phyloP scores from a whole-genome alignment of 1,140 invertebrate genomes.

The Diorhabda carinulata region DNA sequence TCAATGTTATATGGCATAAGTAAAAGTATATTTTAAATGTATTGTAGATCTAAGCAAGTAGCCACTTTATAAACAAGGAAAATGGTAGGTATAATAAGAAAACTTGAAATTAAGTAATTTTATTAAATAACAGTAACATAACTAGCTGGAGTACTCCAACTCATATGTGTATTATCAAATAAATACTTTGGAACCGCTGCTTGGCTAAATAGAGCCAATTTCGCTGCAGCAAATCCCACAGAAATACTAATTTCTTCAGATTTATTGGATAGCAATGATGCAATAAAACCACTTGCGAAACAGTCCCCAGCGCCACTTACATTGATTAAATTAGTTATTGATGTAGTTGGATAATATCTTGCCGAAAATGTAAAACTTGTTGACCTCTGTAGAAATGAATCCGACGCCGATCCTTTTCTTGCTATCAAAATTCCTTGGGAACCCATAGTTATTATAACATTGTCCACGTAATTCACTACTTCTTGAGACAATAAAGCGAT shows the following conservation, averaged over 20 bases:
- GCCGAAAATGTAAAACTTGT: conserved; percentile 27
- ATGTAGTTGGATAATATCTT: conserved; percentile 50
- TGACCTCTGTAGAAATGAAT: conserved; percentile 26
- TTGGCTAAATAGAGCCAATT: conserved; percentile 48
- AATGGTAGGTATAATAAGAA: too few species aligned
- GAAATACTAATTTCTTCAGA: conserved; percentile 52
- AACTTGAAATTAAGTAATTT: not conserved
- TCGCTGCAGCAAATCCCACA: conserved; percentile 55
- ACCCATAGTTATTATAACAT: conserved; percentile 58
- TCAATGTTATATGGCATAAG: too few species aligned
- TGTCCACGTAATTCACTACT: conserved; percentile 46
- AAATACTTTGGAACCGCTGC: conserved; percentile 30
- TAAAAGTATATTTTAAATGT: too few species aligned
- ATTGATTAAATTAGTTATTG: conserved; percentile 52
- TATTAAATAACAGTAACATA: not conserved
- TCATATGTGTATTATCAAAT: conserved; percentile 19
- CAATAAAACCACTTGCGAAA: conserved; percentile 59
- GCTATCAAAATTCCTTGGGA: conserved; percentile 53
- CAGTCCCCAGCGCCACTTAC: conserved; percentile 65
- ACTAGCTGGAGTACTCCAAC: not conserved
- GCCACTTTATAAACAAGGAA: too few species aligned
- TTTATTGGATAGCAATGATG: conserved; percentile 49
- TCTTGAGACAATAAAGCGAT: conserved; percentile 28
- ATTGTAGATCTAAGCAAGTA: too few species aligned
- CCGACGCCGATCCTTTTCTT: conserved; percentile 32